phyloP scores from a whole-genome alignment of 1,140 invertebrate genomes.

The Capitella teleta region DNA sequence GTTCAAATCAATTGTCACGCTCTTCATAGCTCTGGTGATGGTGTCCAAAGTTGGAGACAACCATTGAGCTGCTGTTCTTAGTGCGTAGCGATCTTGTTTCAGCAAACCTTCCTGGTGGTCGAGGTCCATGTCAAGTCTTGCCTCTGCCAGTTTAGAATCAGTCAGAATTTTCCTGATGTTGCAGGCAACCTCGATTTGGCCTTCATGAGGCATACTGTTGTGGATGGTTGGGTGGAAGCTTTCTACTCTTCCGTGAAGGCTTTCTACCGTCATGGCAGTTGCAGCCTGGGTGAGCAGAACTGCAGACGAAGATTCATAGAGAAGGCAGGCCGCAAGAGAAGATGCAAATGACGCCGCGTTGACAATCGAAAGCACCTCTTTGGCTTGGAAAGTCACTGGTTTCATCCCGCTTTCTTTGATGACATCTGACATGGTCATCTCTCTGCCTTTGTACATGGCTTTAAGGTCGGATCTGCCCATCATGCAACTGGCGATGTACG shows the following conservation, averaged over 20 bases:
- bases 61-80: constrained; percentile 2
- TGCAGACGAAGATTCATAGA: constrained; percentile 5
- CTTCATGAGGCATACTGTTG: constrained; percentile 6
- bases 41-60: constrained; percentile 3
- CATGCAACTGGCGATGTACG: constrained; percentile 11
- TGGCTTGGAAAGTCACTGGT: constrained; percentile 7
- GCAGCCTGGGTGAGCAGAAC: constrained; percentile 7
- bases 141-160: constrained; percentile 2
- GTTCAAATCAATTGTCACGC: constrained; percentile 7
- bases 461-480: not conserved
- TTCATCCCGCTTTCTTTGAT: constrained; percentile 1
- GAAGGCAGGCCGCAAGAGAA: constrained; percentile 6
- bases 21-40: not conserved
- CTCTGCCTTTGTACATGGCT: constrained; percentile 1
- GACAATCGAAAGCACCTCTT: constrained; percentile 11
- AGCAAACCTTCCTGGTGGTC: not conserved
- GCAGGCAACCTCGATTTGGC: constrained; percentile 2
- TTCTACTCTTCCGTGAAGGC: constrained; percentile 7
- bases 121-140: not conserved
- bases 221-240: constrained; percentile 11
- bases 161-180: constrained; percentile 2
- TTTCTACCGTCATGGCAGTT: constrained; percentile 11
- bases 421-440: not conserved
- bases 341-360: constrained; percentile 11
- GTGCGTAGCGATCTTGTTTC: constrained; percentile 6